These are phyloP conservation scores for Drosophila emarginata DNA, from an alignment of 2,888 invertebrate genomes.

Conservation along the genomic window DNA sequence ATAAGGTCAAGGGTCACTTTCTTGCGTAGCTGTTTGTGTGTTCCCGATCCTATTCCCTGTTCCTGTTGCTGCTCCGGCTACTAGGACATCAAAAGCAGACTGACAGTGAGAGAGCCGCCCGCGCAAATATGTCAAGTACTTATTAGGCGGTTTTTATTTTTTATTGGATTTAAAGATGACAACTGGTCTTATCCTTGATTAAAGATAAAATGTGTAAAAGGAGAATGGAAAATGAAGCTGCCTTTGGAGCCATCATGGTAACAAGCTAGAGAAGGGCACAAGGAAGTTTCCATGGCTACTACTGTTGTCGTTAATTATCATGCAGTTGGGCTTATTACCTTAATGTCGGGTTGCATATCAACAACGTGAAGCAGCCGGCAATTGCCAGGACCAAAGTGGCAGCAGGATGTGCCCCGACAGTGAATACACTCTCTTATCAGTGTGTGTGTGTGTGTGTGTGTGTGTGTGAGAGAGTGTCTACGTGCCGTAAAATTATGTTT, in stretches of 20 bases:
- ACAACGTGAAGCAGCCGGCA: constrained; percentile 49
- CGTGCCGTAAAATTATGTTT: constrained; percentile 42
- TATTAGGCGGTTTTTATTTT: not conserved
- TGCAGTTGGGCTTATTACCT: constrained; percentile 65
- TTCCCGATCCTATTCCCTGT: not conserved
- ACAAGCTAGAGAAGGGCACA: not conserved
- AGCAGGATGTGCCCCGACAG: not conserved
- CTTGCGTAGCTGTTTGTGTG: constrained; percentile 46
- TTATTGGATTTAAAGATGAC: constrained; percentile 1
- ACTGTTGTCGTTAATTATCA: constrained; percentile 46
- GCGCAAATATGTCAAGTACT: not conserved
- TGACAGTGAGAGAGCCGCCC: constrained; percentile 7
- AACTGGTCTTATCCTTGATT: not conserved
- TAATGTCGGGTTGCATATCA: constrained; percentile 64
- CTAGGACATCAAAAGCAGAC: constrained; percentile 31
- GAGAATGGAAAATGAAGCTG: not conserved
- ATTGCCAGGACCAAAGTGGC: constrained; percentile 51
- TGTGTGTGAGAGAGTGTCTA: constrained; percentile 40
- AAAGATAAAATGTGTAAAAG: not conserved
- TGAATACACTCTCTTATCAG: constrained; percentile 38
- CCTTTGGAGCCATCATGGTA: not conserved
- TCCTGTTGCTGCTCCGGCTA: constrained; percentile 9
- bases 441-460: not conserved
- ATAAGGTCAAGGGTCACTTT: constrained; percentile 57
- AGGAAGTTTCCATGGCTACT: constrained; percentile 19